Percentiles rank a stretch among this genome's conserved stretches.
phyloP scores from a whole-genome alignment of 2,113 vertebrate species.

The Thinocorus orbignyianus region DNA sequence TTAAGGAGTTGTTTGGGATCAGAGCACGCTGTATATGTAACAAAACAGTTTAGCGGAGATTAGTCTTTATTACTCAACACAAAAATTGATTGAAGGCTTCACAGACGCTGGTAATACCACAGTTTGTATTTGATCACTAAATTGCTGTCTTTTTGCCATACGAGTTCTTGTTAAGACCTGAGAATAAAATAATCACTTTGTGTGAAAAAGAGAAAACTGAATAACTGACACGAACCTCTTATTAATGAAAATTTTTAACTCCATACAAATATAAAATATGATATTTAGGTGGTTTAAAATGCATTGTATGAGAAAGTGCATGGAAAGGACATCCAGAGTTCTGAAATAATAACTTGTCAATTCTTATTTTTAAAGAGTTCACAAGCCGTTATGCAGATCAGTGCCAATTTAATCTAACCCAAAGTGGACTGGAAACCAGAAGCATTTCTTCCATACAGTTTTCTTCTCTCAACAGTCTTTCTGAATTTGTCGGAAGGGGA shows the following conservation, averaged over 20 bases:
- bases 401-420: not conserved
- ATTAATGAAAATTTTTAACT: not conserved
- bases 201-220: not conserved
- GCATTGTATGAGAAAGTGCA: not conserved
- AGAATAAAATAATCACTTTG: not conserved
- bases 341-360: not conserved
- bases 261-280: not conserved
- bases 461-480: not conserved
- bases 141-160: not conserved
- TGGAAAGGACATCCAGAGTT: not conserved
- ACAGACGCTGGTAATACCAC: not conserved
- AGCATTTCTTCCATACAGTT: not conserved
- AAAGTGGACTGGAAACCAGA: not conserved
- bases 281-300: not conserved
- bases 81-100: constrained; percentile 33
- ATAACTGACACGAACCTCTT: not conserved
- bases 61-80: constrained; percentile 19
- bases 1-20: constrained; percentile 52
- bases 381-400: not conserved
- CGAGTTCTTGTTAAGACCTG: not conserved
- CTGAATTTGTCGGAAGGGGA: not conserved
- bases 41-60: constrained; percentile 53
- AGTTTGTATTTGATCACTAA: not conserved
- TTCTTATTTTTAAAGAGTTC: not conserved
- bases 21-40: constrained; percentile 20